A percentile compares a stretch with the other conserved stretches of the same genome.
Evolutionary conservation across 2,888 invertebrate genomes (phyloP).

Genomic region (Dryobotodes eremita): DNA sequence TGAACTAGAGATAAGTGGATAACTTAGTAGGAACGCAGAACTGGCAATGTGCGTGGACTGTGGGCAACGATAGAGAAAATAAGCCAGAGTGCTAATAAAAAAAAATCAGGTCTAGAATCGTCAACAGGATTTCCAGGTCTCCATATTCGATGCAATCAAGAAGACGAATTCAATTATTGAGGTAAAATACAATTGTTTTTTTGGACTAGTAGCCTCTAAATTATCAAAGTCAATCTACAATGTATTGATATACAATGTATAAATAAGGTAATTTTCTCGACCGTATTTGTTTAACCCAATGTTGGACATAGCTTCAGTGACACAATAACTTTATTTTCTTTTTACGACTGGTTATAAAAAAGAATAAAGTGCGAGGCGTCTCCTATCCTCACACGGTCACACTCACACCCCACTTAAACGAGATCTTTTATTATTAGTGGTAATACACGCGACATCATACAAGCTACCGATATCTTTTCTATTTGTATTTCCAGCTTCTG

Average conservation of each 20-base stretch:
- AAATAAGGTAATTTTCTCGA: not conserved
- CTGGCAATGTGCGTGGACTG: not conserved
- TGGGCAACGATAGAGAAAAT: not conserved
- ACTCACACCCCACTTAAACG: conserved; percentile 9
- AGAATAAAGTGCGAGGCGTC: conserved; percentile 14
- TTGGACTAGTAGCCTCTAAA: not conserved
- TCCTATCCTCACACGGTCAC: conserved; percentile 20
- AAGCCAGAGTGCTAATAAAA: not conserved
- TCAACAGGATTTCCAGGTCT: not conserved
- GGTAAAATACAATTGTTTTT: not conserved
- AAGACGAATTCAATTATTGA: not conserved
- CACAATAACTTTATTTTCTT: conserved; percentile 11
- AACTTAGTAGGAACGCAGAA: conserved; percentile 26
- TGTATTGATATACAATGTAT: not conserved
- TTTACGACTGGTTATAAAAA: conserved; percentile 37
- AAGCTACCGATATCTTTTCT: conserved; percentile 54
- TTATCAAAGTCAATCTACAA: not conserved
- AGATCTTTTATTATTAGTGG: conserved; percentile 46
- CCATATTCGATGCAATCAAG: not conserved
- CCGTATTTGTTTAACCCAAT: not conserved
- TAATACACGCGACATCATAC: conserved; percentile 49
- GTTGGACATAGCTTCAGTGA: not conserved
- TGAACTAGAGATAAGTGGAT: conserved; percentile 36
- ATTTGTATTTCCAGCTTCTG: conserved; percentile 65
- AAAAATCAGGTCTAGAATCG: not conserved